Evolutionary conservation across 2,113 vertebrate species (phyloP).

Genomic region (Bothrops jararaca): DNA sequence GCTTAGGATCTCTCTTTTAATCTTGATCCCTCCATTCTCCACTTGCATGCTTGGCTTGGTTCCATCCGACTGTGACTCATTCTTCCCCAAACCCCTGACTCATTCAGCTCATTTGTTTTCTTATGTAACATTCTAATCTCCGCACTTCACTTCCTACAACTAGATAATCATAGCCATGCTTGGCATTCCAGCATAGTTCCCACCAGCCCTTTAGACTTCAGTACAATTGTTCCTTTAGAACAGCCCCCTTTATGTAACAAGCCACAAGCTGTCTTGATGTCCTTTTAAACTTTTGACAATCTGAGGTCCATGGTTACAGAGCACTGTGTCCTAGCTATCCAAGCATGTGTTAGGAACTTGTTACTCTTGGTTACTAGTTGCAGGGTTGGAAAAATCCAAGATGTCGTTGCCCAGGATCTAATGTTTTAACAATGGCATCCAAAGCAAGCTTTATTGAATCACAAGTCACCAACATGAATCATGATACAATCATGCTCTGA

Average conservation of each 20-base stretch:
- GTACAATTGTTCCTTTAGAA: background rate
- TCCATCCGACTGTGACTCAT: conserved; percentile 68
- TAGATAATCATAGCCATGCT: conserved; percentile 63
- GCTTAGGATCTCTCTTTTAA: conserved; percentile 41
- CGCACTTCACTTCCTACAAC: conserved; percentile 67
- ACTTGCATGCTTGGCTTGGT: conserved; percentile 56
- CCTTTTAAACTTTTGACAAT: conserved; percentile 12
- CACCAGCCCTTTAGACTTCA: conserved; percentile 11
- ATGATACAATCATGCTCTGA: background rate
- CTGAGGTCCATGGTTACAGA: conserved; percentile 22
- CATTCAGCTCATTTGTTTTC: conserved; percentile 67
- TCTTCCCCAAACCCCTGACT: conserved; percentile 78
- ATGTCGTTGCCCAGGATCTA: background rate
- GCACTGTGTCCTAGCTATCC: conserved; percentile 4
- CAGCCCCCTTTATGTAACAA: conserved; percentile 8
- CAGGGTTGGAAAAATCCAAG: conserved; percentile 4
- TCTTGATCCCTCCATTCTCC: conserved; percentile 40
- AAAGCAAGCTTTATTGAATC: background rate
- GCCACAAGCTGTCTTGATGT: background rate
- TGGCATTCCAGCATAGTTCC: conserved; percentile 52
- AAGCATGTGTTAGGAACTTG: background rate
- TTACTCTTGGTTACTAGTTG: conserved; percentile 18
- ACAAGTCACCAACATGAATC: background rate
- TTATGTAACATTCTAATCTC: conserved; percentile 78
- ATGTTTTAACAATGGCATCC: background rate